Base-by-base conservation (phyloP, 2,888 invertebrate species). In the Abrostola tripartita region DNA sequence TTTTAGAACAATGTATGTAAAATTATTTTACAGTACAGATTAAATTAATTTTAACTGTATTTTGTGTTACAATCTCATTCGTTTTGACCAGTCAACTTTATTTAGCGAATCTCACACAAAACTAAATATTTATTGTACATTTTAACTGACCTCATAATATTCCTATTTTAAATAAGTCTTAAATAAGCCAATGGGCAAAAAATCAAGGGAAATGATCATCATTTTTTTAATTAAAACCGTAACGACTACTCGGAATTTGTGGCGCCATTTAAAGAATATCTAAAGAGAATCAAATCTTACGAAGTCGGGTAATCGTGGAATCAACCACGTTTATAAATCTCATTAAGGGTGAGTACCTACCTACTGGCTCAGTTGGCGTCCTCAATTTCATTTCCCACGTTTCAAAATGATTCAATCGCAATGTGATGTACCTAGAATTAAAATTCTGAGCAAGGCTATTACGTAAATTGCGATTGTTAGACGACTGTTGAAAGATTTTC, bases 271-370 rank as follows among this genome's bases (percentile, higher is more conserved):
- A 79, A 80, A 83, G 82, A 86, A 83, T 86, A 84, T 83, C 81
- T 82, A 81, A 86, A 85, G 87, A 88, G 88, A 88, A 89, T 89
- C 85, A 84, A 85, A 84, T 83, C 82, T 79, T 81, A 83, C 85
- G 85, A 90, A 86, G 81, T 79, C 79, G 85, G 78, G 72, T 88
- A 88, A 90, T 88, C 88, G 79, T 76, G 84, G 81, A 89, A 90
- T 88, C 87, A 87, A 86, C 84, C 87, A 81, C 82, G 86, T 83
- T 88, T 85, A 85, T 88, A 89, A 87, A 90, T 90, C 88, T 90
- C 89, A 90, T 91, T 91, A 90, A 85, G 76, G 71, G 82, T 76
- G 82, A 84, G 85, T 84, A 84, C 63, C 56, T 84, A 84, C 63
- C 56, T 77, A 83, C 67, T 68, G 65, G 14, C 81, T 84, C 78